These are phyloP conservation scores for Melanotaenia parkinsoni DNA, from an alignment of 2,797 vertebrate genomes.

Conservation along the genomic window DNA sequence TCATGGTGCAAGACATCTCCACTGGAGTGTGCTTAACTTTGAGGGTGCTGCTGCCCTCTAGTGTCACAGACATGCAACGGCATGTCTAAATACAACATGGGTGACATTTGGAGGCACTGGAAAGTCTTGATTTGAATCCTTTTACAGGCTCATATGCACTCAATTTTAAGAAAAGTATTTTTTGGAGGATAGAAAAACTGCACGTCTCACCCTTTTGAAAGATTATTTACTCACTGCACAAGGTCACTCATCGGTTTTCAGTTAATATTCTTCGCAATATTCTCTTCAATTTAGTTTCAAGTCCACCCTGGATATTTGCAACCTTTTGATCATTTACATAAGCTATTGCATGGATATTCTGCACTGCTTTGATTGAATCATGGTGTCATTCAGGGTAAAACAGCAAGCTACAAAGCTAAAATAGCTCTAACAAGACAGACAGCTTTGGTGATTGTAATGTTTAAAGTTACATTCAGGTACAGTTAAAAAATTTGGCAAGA, in stretches of 20 bases:
- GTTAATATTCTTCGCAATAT: constrained; percentile 38
- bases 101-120: constrained; percentile 31
- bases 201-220: constrained; percentile 26
- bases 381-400: constrained; percentile 56
- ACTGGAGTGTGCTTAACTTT: constrained; percentile 46
- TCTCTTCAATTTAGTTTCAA: constrained; percentile 29
- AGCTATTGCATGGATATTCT: constrained; percentile 40
- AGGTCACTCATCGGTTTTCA: constrained; percentile 28
- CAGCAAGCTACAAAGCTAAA: constrained; percentile 23
- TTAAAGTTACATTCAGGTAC: constrained; percentile 18
- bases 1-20: constrained; percentile 52
- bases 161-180: not conserved
- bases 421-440: constrained; percentile 14
- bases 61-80: constrained; percentile 56
- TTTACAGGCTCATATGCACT: not conserved
- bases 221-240: constrained; percentile 38
- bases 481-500: constrained; percentile 3
- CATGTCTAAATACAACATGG: constrained; percentile 37
- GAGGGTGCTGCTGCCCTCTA: constrained; percentile 62
- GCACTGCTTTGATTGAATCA: constrained; percentile 6
- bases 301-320: constrained; percentile 38
- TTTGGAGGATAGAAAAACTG: constrained; percentile 35
- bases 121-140: constrained; percentile 22
- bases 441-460: constrained; percentile 29
- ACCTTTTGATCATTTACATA: constrained; percentile 38